phyloP scores from a whole-genome alignment of 2,888 invertebrate genomes.

The Empis stercorea region DNA sequence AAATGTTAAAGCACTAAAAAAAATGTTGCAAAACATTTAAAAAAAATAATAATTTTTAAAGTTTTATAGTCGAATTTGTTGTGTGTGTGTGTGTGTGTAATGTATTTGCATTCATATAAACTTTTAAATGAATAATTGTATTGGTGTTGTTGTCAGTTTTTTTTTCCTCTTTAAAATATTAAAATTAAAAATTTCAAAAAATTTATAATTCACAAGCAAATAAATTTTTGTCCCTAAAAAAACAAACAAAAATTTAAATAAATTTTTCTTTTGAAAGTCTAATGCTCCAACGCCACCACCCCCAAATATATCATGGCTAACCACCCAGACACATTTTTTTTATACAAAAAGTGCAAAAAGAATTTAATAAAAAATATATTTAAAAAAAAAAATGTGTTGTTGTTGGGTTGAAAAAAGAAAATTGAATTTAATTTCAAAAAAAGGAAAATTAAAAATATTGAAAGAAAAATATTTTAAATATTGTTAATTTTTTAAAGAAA shows the following conservation, averaged over 20 bases:
- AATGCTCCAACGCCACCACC: constrained; percentile 10
- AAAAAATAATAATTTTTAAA: neutral
- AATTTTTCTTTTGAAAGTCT: constrained; percentile 23
- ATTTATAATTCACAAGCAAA: constrained; percentile 7
- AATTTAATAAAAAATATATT: too few species aligned
- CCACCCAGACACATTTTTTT: too few species aligned
- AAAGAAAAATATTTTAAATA: neutral
- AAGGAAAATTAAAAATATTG: neutral
- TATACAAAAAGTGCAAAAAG: neutral
- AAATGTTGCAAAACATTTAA: neutral
- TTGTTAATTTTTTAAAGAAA: neutral
- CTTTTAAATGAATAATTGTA: too few species aligned
- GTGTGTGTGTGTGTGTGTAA: too few species aligned
- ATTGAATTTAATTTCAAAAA: too few species aligned
- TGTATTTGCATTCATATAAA: too few species aligned
- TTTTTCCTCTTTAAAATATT: neutral
- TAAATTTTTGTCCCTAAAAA: constrained; percentile 16
- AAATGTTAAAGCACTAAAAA: neutral
- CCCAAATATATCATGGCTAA: too few species aligned
- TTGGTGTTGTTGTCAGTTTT: too few species aligned
- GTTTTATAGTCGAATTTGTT: neutral
- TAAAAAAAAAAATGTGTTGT: neutral
- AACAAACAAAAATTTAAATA: constrained; percentile 19
- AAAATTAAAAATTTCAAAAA: constrained; percentile 3
- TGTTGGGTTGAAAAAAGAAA: too few species aligned